Conservation (phyloP, 2,797 vertebrate species). For the Neosalanx taihuensis region DNA sequence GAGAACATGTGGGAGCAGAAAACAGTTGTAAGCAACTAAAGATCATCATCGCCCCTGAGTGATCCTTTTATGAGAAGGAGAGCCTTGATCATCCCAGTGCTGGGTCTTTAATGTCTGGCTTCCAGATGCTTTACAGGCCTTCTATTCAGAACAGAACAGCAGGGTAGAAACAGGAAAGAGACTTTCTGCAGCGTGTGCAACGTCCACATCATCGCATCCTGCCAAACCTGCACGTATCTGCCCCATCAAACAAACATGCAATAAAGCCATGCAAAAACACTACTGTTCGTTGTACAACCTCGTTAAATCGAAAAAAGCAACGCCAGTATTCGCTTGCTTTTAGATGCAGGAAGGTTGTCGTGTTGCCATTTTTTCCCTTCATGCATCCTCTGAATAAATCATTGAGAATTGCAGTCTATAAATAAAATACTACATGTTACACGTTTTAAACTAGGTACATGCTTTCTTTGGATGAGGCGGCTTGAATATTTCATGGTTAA, state of each 20-base stretch:
- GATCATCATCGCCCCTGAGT: conserved; percentile 54
- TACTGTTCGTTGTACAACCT: conserved; percentile 22
- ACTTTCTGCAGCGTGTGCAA: conserved; percentile 68
- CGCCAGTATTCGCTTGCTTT: conserved; percentile 26
- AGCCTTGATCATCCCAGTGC: conserved; percentile 55
- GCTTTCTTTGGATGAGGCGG: conserved; percentile 49
- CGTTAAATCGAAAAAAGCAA: conserved; percentile 25
- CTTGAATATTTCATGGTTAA: conserved; percentile 75
- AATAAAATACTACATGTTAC: conserved; percentile 56
- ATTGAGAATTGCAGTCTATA: conserved; percentile 49
- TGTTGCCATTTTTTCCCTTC: conserved; percentile 40
- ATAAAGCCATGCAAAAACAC: conserved; percentile 29
- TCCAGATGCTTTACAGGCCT: conserved; percentile 68
- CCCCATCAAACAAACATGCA: conserved; percentile 38
- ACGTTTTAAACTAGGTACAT: conserved; percentile 42
- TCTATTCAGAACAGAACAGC: conserved; percentile 45
- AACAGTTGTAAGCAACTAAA: conserved; percentile 8
- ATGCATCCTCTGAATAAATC: conserved; percentile 61
- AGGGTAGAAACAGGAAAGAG: conserved; percentile 67
- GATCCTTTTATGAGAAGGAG: conserved; percentile 52
- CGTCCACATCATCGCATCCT: conserved; percentile 73
- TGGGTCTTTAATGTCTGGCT: conserved; percentile 61
- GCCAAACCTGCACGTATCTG: conserved; percentile 41
- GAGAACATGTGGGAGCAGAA: neutral
- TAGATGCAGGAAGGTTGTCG: conserved; percentile 24